Evolutionary conservation across 1,140 invertebrate genomes (phyloP), one percentile per base, ranked within the genome.

Genomic region (Drosophila bifasciata): DNA sequence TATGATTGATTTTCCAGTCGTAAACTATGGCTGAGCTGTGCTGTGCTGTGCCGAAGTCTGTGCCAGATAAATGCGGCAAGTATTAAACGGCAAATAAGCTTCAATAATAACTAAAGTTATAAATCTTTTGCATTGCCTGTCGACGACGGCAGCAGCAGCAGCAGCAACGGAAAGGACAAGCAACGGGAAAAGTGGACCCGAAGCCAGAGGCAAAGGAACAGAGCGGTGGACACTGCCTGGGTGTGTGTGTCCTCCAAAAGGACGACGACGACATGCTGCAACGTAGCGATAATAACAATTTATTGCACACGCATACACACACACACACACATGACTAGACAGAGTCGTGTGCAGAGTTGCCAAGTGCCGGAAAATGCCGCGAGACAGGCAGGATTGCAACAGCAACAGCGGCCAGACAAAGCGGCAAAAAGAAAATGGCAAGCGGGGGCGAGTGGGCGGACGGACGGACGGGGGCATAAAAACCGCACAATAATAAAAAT

Each of bases 51-150:
- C 66, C 53, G 53, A 70, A 69, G 74, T 63, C 57, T 56, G 50
- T 23, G 28, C 49, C 81, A 86, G 77, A 85, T 86, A 86, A 86
- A 69, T 77, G 71, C 71, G 51, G 50, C 75, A 64, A 74, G 69
- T 77, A 77, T 77, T 77, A 77, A 85, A 76, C 83, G 69, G 63
- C 63, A 75, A 86, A 86, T 88, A 83, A 86, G 78, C 83, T 88
- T 79, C 78, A 81, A 90, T 90, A 90, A 90, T 90, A 90, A 90
- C 90, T 90, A 90, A 88, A 79, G 86, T 90, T 90, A 90, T 90
- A 90, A 90, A 90, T 90, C 86, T 90, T 80, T 60, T 79, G 63
- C 75, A 77, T 66, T 66, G 83, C 51, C 78, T 78, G 74, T 51
- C 58, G 64, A 46, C 69, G 68, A 56, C 62, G 32, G 32, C 11